Base-by-base conservation (phyloP, 2,113 vertebrate genomes). In the Syngnathoides biaculeatus region DNA sequence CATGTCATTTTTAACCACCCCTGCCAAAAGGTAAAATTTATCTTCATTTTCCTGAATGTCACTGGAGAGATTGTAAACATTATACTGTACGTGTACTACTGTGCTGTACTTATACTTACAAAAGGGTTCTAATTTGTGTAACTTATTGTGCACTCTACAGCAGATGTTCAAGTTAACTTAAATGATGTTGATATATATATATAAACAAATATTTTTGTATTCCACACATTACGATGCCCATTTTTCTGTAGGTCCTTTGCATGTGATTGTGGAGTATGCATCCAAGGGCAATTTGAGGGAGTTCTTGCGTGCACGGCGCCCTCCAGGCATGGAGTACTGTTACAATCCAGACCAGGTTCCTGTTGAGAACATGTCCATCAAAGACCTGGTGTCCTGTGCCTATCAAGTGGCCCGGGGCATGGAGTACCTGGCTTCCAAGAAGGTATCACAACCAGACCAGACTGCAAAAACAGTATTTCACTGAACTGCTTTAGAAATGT, bases 401-500 rank as follows among this genome's bases (percentile, higher is more conserved):
- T 99, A 98, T 74, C 97, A 98, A 86, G 96, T 99, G 78, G 95
- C 97, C 4, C 90, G 97, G 1, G 97, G 97, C 79, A 98, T 99
- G 97, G 96, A 98, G 74, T 99, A 99, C 77, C 89, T 98, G 7
- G 91, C 96, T 47, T 98, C 97, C 67, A 98, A 98, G 87, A 98
- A 98, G 95, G 97, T 98, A 50, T 4, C 12, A 13, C 13, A 43
- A 35, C 8, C 40, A 39, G 12, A 43, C 7, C 3, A 30, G 27
- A 30, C 26, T 17, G 30, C 17, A 30, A 6, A 27, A 27, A 56
- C 24, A 26, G 17, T 6, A 7, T 30, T 57, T 30, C 1, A 7
- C 30, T 26, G 17, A 52, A 30, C 26, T 15, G 7, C 27, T 57
- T 38, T 27, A 20, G 20, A 22, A 48, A 66, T 3, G 10, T 67